Base-by-base conservation (phyloP, 2,888 invertebrate species). In the Schizotus pectinicornis region DNA sequence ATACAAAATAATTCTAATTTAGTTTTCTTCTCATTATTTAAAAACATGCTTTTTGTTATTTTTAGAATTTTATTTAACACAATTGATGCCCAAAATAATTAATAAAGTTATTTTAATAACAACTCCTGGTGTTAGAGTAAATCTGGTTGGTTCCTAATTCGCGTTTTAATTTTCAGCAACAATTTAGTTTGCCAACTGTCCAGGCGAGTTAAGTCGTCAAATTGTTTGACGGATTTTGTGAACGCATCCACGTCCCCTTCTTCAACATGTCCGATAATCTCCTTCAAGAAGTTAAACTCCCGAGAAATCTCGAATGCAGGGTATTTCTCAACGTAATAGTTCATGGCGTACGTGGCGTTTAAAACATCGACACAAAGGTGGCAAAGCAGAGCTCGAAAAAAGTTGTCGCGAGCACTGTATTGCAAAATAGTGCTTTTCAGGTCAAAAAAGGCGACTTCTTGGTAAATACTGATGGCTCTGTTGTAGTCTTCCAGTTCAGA, bases 101-200 rank as follows among this genome's bases (percentile, higher is more conserved):
- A 33, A 33, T 33, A 7, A 33, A 33, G 33, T 33, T 7, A 6
- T 35, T 9, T 11, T 35, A 35, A n/a, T 9, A 35, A 9, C n/a
- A 35, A 35, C 11, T 35, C 36, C 3, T 35, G 3, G 36, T 14
- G 11, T 52, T 57, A 57, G n/a, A 56, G 31, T 14, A 56, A 22
- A 45, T 51, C 38, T 7, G 56, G 50, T 7, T 30, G 37, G 8
- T 41, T 49, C 55, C 65, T 63, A 9, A 70, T 67, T 85, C 62
- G 89, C 75, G 94, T 95, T 85, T 96, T 97, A 78, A 97, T 91
- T 76, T 94, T 87, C 56, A 96, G 86, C 64, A 97, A 84, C 81
- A 97, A 90, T 64, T 91, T 91, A 41, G 95, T 95, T 80, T 93
- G 94, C 96, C 96, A 97, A 76, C 92, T 92, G 83, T 96, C 95